Evolutionary conservation across 2,888 invertebrate species (phyloP).

Genomic region (Fragum fragum): DNA sequence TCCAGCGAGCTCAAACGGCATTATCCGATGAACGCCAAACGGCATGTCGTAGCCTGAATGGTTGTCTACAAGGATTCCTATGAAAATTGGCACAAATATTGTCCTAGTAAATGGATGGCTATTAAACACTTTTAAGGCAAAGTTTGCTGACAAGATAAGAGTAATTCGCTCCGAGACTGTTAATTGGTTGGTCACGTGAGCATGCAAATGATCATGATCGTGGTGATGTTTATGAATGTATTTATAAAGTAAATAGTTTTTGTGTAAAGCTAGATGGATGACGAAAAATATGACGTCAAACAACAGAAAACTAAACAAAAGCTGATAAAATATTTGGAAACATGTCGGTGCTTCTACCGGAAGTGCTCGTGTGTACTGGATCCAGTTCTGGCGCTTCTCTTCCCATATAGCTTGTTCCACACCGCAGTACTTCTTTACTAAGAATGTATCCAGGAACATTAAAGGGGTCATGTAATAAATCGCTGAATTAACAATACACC

Average conservation of each 20-base stretch:
- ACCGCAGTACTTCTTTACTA: slow-evolving; percentile 79
- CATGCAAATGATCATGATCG: slow-evolving; percentile 76
- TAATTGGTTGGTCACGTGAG: slow-evolving; percentile 82
- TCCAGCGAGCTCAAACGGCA: slow-evolving; percentile 77
- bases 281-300: slow-evolving; percentile 81
- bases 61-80: slow-evolving; percentile 79
- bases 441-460: slow-evolving; percentile 78
- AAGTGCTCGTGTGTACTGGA: slow-evolving; percentile 77
- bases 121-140: slow-evolving; percentile 75
- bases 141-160: slow-evolving; percentile 80
- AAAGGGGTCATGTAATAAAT: slow-evolving; percentile 77
- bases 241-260: slow-evolving; percentile 77
- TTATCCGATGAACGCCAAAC: slow-evolving; percentile 77
- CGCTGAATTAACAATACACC: slow-evolving; percentile 64
- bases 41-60: slow-evolving; percentile 83
- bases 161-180: slow-evolving; percentile 75
- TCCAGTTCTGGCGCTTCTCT: slow-evolving; percentile 62
- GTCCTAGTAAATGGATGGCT: slow-evolving; percentile 81
- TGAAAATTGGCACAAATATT: slow-evolving; percentile 80
- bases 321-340: slow-evolving; percentile 67
- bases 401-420: slow-evolving; percentile 74
- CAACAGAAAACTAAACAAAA: slow-evolving; percentile 73
- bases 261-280: slow-evolving; percentile 78
- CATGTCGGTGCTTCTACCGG: slow-evolving; percentile 75
- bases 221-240: slow-evolving; percentile 81